Evolutionary conservation across 2,888 invertebrate species (phyloP).

Genomic region (Aporophyla lueneburgensis): DNA sequence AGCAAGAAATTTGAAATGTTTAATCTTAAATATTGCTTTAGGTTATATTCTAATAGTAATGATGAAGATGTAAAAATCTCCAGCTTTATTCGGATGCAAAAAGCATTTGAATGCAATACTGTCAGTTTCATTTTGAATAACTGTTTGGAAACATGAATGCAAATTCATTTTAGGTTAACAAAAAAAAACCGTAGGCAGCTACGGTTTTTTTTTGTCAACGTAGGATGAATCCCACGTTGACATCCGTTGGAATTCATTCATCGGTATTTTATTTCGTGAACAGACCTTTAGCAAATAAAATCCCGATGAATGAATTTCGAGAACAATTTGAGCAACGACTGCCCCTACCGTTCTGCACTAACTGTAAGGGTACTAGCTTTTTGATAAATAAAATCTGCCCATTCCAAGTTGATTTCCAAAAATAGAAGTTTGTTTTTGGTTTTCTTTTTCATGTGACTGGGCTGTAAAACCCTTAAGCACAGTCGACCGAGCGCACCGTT

Average conservation of each 20-base stretch:
- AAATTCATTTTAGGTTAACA: too few relatives aligned
- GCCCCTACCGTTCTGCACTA: not conserved
- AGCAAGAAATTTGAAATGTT: too few relatives aligned
- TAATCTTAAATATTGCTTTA: not conserved
- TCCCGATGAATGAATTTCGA: not conserved
- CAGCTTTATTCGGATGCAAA: not conserved
- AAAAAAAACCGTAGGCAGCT: too few relatives aligned
- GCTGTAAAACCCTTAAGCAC: not conserved
- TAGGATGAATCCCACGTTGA: too few relatives aligned
- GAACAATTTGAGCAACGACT: not conserved
- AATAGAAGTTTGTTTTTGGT: not conserved
- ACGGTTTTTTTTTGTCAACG: not conserved
- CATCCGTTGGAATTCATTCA: too few relatives aligned
- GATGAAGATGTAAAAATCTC: not conserved
- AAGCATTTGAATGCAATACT: not conserved
- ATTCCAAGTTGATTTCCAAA: not conserved
- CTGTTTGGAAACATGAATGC: not conserved
- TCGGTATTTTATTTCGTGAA: too few relatives aligned
- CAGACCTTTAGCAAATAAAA: not conserved
- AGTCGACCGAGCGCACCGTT: too few relatives aligned
- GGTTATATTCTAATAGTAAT: not conserved
- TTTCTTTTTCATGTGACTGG: not conserved
- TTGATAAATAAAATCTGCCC: too few relatives aligned
- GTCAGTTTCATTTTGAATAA: not conserved
- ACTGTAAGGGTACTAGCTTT: too few relatives aligned